Percentiles rank a stretch among this genome's conserved stretches.
These are phyloP conservation scores for Pantelozetes paolii DNA, from an alignment of 2,888 invertebrate species.

Conservation along the genomic window DNA sequence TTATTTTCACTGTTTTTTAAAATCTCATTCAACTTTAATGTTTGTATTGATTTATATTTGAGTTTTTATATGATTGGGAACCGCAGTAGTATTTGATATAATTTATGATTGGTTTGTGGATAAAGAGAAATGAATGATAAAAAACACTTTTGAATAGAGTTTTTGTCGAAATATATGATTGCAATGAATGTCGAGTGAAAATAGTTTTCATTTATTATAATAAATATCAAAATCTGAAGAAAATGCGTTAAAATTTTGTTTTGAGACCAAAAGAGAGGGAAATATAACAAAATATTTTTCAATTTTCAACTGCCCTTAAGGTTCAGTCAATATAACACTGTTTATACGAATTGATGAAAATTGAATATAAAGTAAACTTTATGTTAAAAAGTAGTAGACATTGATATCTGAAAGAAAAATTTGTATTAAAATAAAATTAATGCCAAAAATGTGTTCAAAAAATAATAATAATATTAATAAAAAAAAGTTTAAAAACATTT, in stretches of 20 bases:
- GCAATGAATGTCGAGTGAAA: not conserved
- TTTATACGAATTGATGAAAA: not conserved
- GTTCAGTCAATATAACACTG: slow-evolving; percentile 17
- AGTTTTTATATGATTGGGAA: not conserved
- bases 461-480: too few relatives aligned
- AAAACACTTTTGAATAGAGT: slow-evolving; percentile 4
- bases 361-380: slow-evolving; percentile 27
- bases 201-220: not conserved
- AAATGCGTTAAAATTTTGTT: slow-evolving; percentile 28
- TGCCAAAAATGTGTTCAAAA: slow-evolving; percentile 25
- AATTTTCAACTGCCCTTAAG: slow-evolving; percentile 32
- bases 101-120: slow-evolving; percentile 24
- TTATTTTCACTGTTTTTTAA: not conserved
- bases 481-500: not conserved
- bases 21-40: not conserved
- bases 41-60: not conserved
- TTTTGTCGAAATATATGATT: slow-evolving; percentile 9
- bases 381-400: not conserved
- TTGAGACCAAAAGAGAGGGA: not conserved
- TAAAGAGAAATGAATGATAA: slow-evolving; percentile 12
- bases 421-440: slow-evolving; percentile 16
- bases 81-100: slow-evolving; percentile 26
- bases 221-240: not conserved
- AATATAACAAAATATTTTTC: not conserved
- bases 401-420: not conserved